Conservation (phyloP, 2,888 invertebrate species). For the Drosophila testacea region DNA sequence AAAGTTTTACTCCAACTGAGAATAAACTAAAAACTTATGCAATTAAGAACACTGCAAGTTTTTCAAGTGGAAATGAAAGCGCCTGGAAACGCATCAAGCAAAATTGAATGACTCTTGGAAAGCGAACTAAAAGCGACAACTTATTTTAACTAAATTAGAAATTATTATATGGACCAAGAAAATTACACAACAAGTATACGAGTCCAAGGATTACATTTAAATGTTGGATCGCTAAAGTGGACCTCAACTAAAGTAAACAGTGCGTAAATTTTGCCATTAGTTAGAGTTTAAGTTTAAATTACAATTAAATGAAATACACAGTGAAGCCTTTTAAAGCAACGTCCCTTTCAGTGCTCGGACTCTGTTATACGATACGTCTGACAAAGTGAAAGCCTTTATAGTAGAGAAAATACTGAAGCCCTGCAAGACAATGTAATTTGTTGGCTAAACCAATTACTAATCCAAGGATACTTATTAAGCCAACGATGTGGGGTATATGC, state of each 20-base stretch:
- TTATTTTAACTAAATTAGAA: constrained; percentile 54
- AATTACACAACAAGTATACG: constrained; percentile 14
- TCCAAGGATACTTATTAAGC: constrained; percentile 55
- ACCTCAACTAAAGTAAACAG: constrained; percentile 19
- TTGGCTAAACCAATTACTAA: constrained; percentile 81
- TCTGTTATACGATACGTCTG: constrained; percentile 53
- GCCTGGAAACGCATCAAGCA: constrained; percentile 44
- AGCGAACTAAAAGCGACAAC: constrained; percentile 43
- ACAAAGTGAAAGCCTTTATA: constrained; percentile 36
- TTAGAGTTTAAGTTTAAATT: constrained; percentile 55
- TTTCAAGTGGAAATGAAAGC: constrained; percentile 54
- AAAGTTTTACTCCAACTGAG: constrained; percentile 42
- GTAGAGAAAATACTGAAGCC: constrained; percentile 21
- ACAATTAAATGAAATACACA: constrained; percentile 65
- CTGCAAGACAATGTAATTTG: constrained; percentile 69
- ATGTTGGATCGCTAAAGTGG: constrained; percentile 14
- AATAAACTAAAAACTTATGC: constrained; percentile 60
- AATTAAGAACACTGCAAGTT: constrained; percentile 58
- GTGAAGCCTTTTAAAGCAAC: constrained; percentile 55
- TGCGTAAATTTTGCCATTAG: constrained; percentile 34
- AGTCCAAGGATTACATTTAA: constrained; percentile 24
- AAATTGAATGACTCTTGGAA: constrained; percentile 40
- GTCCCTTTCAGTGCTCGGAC: constrained; percentile 11
- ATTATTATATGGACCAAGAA: constrained; percentile 44
- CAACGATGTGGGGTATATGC: constrained; percentile 12